Conservation (phyloP, 2,888 invertebrate genomes). For the Drosophila nigricruria region DNA sequence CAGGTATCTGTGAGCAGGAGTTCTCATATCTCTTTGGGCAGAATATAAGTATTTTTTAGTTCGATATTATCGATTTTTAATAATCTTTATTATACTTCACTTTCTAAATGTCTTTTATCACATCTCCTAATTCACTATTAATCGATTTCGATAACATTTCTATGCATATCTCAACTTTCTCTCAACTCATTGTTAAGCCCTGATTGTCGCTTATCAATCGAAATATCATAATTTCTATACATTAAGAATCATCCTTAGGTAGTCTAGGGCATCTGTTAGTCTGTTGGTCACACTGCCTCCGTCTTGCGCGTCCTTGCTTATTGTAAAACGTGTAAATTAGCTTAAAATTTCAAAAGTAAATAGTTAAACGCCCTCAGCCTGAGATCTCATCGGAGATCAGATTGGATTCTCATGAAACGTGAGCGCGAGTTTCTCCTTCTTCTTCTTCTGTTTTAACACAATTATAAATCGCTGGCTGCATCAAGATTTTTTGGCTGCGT, state of each 20-base stretch:
- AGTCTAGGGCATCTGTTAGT: background rate
- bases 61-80: background rate
- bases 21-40: background rate
- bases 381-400: slow-evolving; percentile 26
- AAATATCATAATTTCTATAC: background rate
- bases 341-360: slow-evolving; percentile 71
- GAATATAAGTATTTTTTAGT: too few species aligned
- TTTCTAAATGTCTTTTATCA: too few species aligned
- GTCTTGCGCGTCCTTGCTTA: slow-evolving; percentile 10
- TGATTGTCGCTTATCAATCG: background rate
- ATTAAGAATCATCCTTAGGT: background rate
- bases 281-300: background rate
- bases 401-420: slow-evolving; percentile 63
- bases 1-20: background rate
- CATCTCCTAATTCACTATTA: too few species aligned
- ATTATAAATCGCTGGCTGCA: slow-evolving; percentile 70
- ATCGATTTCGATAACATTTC: too few species aligned
- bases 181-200: background rate
- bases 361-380: slow-evolving; percentile 58
- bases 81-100: too few species aligned
- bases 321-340: slow-evolving; percentile 75
- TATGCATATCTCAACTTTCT: too few species aligned
- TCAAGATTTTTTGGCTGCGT: slow-evolving; percentile 42
- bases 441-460: slow-evolving; percentile 62
- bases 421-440: slow-evolving; percentile 41